phyloP scores from a whole-genome alignment of 2,113 vertebrate species.

The Anoura caudifer region DNA sequence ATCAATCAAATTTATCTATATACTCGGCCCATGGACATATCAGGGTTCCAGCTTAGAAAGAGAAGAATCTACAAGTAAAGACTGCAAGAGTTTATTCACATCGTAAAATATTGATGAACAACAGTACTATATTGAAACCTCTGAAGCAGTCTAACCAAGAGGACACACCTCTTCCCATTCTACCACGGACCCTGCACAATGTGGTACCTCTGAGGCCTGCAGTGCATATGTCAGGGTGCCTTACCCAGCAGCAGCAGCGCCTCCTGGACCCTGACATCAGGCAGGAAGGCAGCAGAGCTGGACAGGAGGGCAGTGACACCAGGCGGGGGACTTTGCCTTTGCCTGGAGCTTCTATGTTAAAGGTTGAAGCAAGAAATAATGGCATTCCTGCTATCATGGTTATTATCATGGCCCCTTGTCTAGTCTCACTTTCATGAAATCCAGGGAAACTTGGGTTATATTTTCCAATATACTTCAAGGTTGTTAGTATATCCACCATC shows the following conservation, averaged over 20 bases:
- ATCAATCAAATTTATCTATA: neutral
- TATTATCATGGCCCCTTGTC: neutral
- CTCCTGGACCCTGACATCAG: too few species aligned
- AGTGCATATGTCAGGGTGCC: accelerated
- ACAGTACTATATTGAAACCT: neutral
- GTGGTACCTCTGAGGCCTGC: neutral
- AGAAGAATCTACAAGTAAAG: neutral
- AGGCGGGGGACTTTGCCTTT: neutral
- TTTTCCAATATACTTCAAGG: neutral
- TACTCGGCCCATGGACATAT: neutral
- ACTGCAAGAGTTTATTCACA: neutral
- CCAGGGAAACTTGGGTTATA: neutral
- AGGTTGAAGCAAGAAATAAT: neutral
- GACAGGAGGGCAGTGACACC: neutral
- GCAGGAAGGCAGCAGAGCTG: neutral
- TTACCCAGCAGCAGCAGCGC: neutral
- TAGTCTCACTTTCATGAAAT: neutral
- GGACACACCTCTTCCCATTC: neutral
- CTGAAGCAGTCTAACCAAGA: neutral
- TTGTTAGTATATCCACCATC: neutral
- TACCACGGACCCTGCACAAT: neutral
- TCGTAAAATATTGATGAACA: neutral
- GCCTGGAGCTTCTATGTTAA: neutral
- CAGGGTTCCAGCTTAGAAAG: neutral
- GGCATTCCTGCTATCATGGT: neutral